Conservation (phyloP, 2,113 vertebrate species). For the Lucifuga dentata region DNA sequence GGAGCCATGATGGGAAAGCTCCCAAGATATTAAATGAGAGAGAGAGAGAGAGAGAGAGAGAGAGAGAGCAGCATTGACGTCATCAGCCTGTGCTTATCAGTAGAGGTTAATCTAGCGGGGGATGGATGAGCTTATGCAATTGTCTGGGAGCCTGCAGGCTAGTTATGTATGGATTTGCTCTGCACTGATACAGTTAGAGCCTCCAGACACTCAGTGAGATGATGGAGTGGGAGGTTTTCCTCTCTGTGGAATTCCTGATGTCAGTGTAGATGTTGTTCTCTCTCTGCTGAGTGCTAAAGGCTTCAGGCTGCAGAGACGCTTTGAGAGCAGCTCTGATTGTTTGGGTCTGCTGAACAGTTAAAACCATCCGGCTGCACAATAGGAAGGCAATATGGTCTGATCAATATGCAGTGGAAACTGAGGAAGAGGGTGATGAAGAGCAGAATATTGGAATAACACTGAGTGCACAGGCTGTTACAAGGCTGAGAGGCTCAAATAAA, state of each 20-base stretch:
- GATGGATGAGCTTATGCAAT: slow-evolving; percentile 80
- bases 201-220: slow-evolving; percentile 50
- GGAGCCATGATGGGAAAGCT: slow-evolving; percentile 13
- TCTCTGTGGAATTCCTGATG: slow-evolving; percentile 38
- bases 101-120: slow-evolving; percentile 79
- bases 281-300: slow-evolving; percentile 25
- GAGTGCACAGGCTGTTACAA: slow-evolving; percentile 25
- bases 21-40: slow-evolving; percentile 16
- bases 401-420: slow-evolving; percentile 43
- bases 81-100: slow-evolving; percentile 74
- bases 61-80: slow-evolving; percentile 72
- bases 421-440: slow-evolving; percentile 30
- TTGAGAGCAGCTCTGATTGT: slow-evolving; percentile 40
- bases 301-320: slow-evolving; percentile 31
- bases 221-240: slow-evolving; percentile 45
- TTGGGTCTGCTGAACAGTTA: slow-evolving; percentile 30
- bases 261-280: slow-evolving; percentile 8
- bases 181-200: slow-evolving; percentile 41
- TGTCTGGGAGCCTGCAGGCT: slow-evolving; percentile 73
- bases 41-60: slow-evolving; percentile 30
- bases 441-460: slow-evolving; percentile 14
- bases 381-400: slow-evolving; percentile 33
- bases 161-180: slow-evolving; percentile 74
- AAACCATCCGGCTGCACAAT: slow-evolving; percentile 36
- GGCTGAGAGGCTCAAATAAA: slow-evolving; percentile 4